Conservation (phyloP, 2,113 vertebrate species). For the Fregetta grallaria region DNA sequence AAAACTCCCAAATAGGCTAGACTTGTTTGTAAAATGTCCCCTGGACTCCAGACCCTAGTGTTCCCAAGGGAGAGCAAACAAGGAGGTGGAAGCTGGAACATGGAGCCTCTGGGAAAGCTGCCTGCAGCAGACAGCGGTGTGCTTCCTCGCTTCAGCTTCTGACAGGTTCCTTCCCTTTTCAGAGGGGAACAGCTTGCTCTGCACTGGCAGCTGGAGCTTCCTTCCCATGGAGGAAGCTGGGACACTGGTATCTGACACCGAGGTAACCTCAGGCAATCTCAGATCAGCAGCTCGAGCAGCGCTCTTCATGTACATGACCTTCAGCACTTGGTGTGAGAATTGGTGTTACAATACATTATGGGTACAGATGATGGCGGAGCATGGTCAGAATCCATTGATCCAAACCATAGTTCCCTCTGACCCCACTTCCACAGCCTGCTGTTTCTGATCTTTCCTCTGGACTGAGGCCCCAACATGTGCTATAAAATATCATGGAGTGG, state of each 20-base stretch:
- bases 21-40: not conserved
- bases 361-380: not conserved
- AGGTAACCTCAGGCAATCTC: not conserved
- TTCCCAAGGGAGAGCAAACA: not conserved
- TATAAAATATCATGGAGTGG: not conserved
- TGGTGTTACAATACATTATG: accelerated
- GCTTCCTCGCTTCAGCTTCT: not conserved
- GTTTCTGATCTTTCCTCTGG: not conserved
- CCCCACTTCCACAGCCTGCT: not conserved
- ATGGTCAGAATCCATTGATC: not conserved
- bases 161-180: not conserved
- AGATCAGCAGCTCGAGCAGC: not conserved
- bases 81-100: not conserved
- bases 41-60: not conserved
- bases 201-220: not conserved
- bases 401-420: not conserved
- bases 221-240: not conserved
- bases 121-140: accelerated
- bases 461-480: not conserved
- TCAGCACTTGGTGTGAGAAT: not conserved
- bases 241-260: not conserved
- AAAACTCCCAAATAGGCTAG: not conserved
- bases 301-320: not conserved
- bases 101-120: not conserved
- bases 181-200: not conserved